phyloP scores from a whole-genome alignment of 2,797 vertebrate genomes.

The Helostoma temminkii region DNA sequence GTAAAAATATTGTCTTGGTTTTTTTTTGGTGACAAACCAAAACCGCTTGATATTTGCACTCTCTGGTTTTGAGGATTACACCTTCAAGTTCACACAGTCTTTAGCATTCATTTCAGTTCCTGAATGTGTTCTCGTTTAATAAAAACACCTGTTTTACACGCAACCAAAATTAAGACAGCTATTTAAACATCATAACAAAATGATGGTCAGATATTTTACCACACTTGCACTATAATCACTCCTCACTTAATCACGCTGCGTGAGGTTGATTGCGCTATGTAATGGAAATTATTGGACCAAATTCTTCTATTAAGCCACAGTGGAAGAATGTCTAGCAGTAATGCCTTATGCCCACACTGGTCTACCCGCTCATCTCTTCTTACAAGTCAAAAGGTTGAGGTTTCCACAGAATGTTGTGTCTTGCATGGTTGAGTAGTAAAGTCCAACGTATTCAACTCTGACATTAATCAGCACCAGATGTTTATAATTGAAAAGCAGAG shows the following conservation, averaged over 20 bases:
- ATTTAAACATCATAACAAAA: constrained; percentile 41
- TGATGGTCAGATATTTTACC: constrained; percentile 31
- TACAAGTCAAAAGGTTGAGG: constrained; percentile 70
- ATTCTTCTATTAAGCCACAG: constrained; percentile 47
- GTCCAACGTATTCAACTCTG: constrained; percentile 80
- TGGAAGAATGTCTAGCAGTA: constrained; percentile 45
- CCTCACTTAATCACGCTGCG: constrained; percentile 37
- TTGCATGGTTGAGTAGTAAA: constrained; percentile 75
- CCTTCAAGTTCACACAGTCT: constrained; percentile 18
- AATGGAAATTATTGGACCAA: constrained; percentile 59
- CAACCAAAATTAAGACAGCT: neutral
- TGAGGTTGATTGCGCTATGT: constrained; percentile 59
- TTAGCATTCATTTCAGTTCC: neutral
- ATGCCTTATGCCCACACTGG: constrained; percentile 62
- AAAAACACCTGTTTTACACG: constrained; percentile 25
- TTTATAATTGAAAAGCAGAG: constrained; percentile 77
- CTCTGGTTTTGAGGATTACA: constrained; percentile 5
- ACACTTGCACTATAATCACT: constrained; percentile 47
- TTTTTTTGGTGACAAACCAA: constrained; percentile 30
- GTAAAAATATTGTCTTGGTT: constrained; percentile 1
- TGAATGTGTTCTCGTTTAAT: neutral
- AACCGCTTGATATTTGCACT: constrained; percentile 16
- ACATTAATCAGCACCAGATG: constrained; percentile 84
- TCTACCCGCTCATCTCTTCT: constrained; percentile 50
- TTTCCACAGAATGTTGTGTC: constrained; percentile 76